These are phyloP conservation scores for Rhagium mordax DNA, from an alignment of 2,888 invertebrate species.

Conservation along the genomic window DNA sequence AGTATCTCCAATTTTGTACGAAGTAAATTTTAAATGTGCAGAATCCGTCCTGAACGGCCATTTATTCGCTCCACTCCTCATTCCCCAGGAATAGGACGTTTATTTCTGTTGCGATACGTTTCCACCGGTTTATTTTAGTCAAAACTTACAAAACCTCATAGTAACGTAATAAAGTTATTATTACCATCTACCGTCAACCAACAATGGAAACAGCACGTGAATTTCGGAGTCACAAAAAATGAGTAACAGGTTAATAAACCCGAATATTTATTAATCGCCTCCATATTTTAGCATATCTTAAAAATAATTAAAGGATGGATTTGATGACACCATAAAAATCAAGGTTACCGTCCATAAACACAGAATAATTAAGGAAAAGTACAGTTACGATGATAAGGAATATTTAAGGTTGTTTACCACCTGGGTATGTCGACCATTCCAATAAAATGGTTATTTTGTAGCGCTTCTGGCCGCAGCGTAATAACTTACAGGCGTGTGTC, in stretches of 20 bases:
- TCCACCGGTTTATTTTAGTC: not conserved
- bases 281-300: not conserved
- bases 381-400: not conserved
- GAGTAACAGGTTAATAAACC: not conserved
- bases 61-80: too few relatives aligned
- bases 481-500: too few relatives aligned
- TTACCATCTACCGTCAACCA: too few relatives aligned
- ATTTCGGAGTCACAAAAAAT: not conserved
- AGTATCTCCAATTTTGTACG: too few relatives aligned
- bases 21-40: too few relatives aligned
- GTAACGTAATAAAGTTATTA: not conserved
- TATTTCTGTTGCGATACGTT: not conserved
- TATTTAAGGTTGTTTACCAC: not conserved
- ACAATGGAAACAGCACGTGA: not conserved
- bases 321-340: not conserved
- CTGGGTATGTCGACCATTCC: not conserved
- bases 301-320: not conserved
- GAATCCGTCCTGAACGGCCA: too few relatives aligned
- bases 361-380: not conserved
- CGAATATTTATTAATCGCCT: not conserved
- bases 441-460: not conserved
- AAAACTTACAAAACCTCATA: not conserved
- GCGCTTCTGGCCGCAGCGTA: too few relatives aligned
- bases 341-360: not conserved
- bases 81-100: not conserved